Conservation (phyloP, 2,888 invertebrate species). For the Neocrepidodera transversa region DNA sequence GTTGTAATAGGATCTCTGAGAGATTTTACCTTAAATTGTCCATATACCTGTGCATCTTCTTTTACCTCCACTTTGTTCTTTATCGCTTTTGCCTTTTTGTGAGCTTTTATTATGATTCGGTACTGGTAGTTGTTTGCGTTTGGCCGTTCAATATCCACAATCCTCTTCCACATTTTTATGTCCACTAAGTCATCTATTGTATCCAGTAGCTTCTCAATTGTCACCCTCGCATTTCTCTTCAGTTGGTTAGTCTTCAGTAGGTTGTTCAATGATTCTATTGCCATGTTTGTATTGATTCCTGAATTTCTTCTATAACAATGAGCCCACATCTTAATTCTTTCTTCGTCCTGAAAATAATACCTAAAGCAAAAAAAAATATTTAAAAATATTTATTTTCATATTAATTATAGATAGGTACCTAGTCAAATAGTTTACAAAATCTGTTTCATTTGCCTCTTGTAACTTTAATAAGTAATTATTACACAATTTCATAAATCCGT, state of each 20-base stretch:
- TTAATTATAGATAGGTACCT: slow-evolving; percentile 18
- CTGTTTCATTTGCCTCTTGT: slow-evolving; percentile 35
- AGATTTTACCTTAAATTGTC: neutral
- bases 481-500: neutral
- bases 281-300: slow-evolving; percentile 31
- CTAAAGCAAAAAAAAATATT: slow-evolving; percentile 30
- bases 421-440: slow-evolving; percentile 39
- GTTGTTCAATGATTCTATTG: slow-evolving; percentile 41
- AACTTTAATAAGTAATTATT: slow-evolving; percentile 21
- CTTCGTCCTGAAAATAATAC: slow-evolving; percentile 38
- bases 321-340: slow-evolving; percentile 39
- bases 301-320: slow-evolving; percentile 33
- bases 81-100: slow-evolving; percentile 33
- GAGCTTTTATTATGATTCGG: slow-evolving; percentile 30
- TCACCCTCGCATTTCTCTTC: slow-evolving; percentile 26
- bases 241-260: slow-evolving; percentile 36
- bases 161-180: slow-evolving; percentile 38
- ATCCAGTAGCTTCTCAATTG: slow-evolving; percentile 28
- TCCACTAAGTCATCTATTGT: slow-evolving; percentile 34
- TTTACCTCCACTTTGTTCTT: slow-evolving; percentile 17
- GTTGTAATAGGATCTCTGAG: slow-evolving; percentile 18
- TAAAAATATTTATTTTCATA: neutral
- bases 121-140: slow-evolving; percentile 37
- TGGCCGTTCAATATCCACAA: slow-evolving; percentile 34
- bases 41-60: slow-evolving; percentile 13